Percentiles rank a stretch among this genome's conserved stretches.
phyloP scores from a whole-genome alignment of 1,140 invertebrate species.

The Leptopilina boulardi region DNA sequence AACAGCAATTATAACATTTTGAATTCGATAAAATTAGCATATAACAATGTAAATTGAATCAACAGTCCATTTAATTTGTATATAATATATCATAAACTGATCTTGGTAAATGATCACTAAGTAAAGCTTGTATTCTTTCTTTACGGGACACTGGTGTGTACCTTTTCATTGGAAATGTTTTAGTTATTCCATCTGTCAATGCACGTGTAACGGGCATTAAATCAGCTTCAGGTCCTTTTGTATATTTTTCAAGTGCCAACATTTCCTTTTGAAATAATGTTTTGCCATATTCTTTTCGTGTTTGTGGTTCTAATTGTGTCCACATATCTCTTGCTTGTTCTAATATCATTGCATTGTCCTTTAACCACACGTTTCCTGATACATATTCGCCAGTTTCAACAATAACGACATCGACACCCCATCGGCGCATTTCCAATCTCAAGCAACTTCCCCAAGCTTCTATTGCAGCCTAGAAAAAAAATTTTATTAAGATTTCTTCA shows the following conservation, averaged over 20 bases:
- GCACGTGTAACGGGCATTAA: slow-evolving; percentile 83
- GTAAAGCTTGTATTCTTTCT: slow-evolving; percentile 86
- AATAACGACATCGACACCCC: slow-evolving; percentile 85
- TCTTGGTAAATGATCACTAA: slow-evolving; percentile 86
- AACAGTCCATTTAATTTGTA: slow-evolving; percentile 65
- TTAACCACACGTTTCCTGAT: slow-evolving; percentile 85
- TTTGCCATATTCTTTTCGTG: slow-evolving; percentile 86
- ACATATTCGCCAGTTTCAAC: slow-evolving; percentile 90
- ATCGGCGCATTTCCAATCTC: slow-evolving; percentile 86
- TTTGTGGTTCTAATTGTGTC: slow-evolving; percentile 84
- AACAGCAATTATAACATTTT: background rate
- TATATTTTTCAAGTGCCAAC: slow-evolving; percentile 85
- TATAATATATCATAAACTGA: slow-evolving; percentile 85
- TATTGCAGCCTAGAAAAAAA: slow-evolving; percentile 81
- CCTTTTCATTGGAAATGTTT: slow-evolving; percentile 86
- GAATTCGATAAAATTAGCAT: background rate
- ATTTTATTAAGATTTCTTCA: too few relatives aligned
- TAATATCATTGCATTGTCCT: slow-evolving; percentile 81
- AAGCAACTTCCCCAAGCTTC: slow-evolving; percentile 89
- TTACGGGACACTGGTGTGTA: slow-evolving; percentile 86
- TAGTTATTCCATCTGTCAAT: slow-evolving; percentile 84
- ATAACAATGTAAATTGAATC: background rate
- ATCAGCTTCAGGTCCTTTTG: slow-evolving; percentile 82
- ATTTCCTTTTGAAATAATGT: slow-evolving; percentile 88
- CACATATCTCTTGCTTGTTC: slow-evolving; percentile 89